Percentiles rank a stretch among this genome's conserved stretches.
Conservation (phyloP, 1,140 invertebrate species). For the Gryllus bimaculatus region DNA sequence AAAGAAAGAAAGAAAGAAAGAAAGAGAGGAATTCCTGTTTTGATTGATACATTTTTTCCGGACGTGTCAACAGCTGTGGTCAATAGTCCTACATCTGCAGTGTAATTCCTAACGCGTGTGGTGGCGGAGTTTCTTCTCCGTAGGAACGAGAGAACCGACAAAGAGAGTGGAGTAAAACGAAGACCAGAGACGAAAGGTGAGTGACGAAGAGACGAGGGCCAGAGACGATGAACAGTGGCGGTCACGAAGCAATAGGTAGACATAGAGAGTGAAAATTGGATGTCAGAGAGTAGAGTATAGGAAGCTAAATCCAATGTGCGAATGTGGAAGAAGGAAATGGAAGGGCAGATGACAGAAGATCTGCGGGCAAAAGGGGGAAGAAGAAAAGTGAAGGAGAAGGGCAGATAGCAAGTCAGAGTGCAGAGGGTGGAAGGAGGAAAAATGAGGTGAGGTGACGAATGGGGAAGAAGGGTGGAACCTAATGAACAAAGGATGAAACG, state of each 20-base stretch:
- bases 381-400: neutral
- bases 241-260: neutral
- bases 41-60: no score
- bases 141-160: neutral
- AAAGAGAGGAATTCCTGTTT: no score
- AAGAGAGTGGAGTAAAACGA: neutral
- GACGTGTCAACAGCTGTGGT: no score
- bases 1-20: no score
- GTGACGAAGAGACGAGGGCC: no score
- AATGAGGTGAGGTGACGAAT: neutral
- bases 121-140: neutral
- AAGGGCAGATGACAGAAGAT: neutral
- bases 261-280: neutral
- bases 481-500: neutral
- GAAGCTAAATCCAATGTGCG: neutral
- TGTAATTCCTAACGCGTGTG: neutral
- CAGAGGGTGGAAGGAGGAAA: neutral
- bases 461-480: neutral
- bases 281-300: neutral
- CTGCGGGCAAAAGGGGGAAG: neutral
- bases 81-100: no score
- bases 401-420: neutral
- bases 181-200: no score
- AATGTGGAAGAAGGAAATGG: neutral
- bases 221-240: no score